Percentiles rank a stretch among this genome's conserved stretches.
Conservation (phyloP, 2,888 invertebrate species). For the Drosophila planitibia region DNA sequence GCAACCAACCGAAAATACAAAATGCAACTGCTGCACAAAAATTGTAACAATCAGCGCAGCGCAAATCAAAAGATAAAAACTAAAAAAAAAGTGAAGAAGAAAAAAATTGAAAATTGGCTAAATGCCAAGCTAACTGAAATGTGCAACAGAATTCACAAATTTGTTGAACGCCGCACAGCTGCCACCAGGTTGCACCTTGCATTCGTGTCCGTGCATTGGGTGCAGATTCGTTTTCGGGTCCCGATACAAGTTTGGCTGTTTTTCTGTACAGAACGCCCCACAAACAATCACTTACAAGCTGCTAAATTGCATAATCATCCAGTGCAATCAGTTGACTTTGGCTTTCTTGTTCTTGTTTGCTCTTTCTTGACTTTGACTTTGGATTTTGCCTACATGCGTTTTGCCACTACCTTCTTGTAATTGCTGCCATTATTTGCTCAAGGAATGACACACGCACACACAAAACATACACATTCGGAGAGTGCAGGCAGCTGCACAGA, state of each 20-base stretch:
- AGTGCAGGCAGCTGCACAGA: slow-evolving; percentile 66
- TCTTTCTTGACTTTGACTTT: slow-evolving; percentile 3
- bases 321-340: slow-evolving; percentile 63
- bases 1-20: slow-evolving; percentile 23
- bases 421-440: slow-evolving; percentile 79
- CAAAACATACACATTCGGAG: slow-evolving; percentile 24
- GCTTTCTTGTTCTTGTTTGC: slow-evolving; percentile 1
- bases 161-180: slow-evolving; percentile 65
- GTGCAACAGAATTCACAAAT: slow-evolving; percentile 72
- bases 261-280: slow-evolving; percentile 71
- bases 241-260: not conserved
- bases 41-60: slow-evolving; percentile 77
- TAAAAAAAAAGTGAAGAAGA: slow-evolving; percentile 23
- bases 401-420: slow-evolving; percentile 55
- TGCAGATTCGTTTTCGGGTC: slow-evolving; percentile 4
- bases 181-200: slow-evolving; percentile 73
- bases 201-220: slow-evolving; percentile 22
- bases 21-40: slow-evolving; percentile 70
- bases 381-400: slow-evolving; percentile 1
- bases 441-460: slow-evolving; percentile 69
- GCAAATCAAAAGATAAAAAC: slow-evolving; percentile 18
- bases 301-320: slow-evolving; percentile 80
- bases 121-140: slow-evolving; percentile 63
- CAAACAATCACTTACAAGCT: slow-evolving; percentile 81
- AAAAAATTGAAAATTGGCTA: slow-evolving; percentile 51